phyloP scores from a whole-genome alignment of 2,113 vertebrate genomes.

The Larimichthys polyactis region DNA sequence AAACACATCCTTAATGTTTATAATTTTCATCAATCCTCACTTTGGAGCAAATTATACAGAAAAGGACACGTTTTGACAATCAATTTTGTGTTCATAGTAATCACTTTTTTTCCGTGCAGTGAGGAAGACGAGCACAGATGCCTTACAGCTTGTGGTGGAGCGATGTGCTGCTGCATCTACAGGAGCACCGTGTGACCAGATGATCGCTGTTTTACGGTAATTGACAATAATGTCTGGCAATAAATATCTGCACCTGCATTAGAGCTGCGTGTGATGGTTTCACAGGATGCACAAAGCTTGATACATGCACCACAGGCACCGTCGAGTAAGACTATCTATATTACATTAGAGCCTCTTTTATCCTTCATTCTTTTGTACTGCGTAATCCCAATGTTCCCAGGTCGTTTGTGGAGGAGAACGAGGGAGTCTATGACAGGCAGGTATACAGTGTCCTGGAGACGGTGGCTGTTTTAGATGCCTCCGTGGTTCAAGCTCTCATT shows the following conservation, averaged over 20 bases:
- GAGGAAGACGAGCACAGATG: slow-evolving; percentile 90
- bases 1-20: slow-evolving; percentile 4
- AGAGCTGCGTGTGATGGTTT: not conserved
- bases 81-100: slow-evolving; percentile 8
- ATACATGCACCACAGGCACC: not conserved
- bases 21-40: slow-evolving; percentile 19
- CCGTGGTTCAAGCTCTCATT: slow-evolving; percentile 86
- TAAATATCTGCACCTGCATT: slow-evolving; percentile 24
- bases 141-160: slow-evolving; percentile 90
- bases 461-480: slow-evolving; percentile 86
- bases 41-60: slow-evolving; percentile 9
- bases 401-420: slow-evolving; percentile 91
- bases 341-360: not conserved
- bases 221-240: slow-evolving; percentile 47
- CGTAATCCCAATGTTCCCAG: slow-evolving; percentile 75
- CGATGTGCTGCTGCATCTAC: slow-evolving; percentile 84
- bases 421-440: slow-evolving; percentile 87
- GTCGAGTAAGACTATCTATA: not conserved
- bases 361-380: not conserved
- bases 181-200: slow-evolving; percentile 84
- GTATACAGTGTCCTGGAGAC: slow-evolving; percentile 89
- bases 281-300: not conserved
- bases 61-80: not conserved
- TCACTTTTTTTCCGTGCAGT: slow-evolving; percentile 80
- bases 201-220: slow-evolving; percentile 92